A percentile compares a stretch with the other conserved stretches of the same genome.
These are phyloP conservation scores for Cygnus atratus DNA, from an alignment of 2,113 vertebrate species.

Conservation along the genomic window DNA sequence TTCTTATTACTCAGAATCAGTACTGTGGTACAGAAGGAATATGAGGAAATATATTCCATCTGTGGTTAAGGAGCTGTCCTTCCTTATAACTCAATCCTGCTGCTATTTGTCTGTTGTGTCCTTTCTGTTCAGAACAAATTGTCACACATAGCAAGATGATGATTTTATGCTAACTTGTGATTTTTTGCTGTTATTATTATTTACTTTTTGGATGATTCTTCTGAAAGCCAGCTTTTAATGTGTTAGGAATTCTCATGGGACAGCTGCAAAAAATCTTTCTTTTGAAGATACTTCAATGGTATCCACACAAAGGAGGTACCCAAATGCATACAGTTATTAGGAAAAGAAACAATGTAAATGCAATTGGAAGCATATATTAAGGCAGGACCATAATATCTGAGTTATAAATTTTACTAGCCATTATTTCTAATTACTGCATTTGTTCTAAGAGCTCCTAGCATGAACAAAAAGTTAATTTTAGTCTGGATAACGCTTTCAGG, in stretches of 20 bases:
- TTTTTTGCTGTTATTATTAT: constrained; percentile 57
- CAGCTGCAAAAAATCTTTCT: neutral
- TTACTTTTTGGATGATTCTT: constrained; percentile 46
- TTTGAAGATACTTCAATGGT: constrained; percentile 31
- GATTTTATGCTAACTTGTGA: constrained; percentile 62
- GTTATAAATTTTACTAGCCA: neutral
- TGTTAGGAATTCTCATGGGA: neutral
- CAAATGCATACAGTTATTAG: neutral
- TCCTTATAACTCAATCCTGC: constrained; percentile 74
- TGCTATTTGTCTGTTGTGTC: constrained; percentile 69
- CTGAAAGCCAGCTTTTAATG: constrained; percentile 16
- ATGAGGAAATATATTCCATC: constrained; percentile 74
- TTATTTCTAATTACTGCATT: neutral
- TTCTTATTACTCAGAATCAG: constrained; percentile 43
- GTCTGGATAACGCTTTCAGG: neutral
- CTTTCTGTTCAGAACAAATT: constrained; percentile 74
- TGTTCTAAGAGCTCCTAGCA: neutral
- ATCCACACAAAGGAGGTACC: neutral
- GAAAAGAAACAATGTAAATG: neutral
- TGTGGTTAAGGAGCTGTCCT: constrained; percentile 71
- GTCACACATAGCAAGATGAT: constrained; percentile 70
- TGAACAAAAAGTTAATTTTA: neutral
- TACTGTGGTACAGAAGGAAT: constrained; percentile 52
- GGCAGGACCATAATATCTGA: neutral
- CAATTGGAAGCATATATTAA: neutral